These are phyloP conservation scores for Drosophila orosa DNA, from an alignment of 1,140 invertebrate species.

Conservation along the genomic window DNA sequence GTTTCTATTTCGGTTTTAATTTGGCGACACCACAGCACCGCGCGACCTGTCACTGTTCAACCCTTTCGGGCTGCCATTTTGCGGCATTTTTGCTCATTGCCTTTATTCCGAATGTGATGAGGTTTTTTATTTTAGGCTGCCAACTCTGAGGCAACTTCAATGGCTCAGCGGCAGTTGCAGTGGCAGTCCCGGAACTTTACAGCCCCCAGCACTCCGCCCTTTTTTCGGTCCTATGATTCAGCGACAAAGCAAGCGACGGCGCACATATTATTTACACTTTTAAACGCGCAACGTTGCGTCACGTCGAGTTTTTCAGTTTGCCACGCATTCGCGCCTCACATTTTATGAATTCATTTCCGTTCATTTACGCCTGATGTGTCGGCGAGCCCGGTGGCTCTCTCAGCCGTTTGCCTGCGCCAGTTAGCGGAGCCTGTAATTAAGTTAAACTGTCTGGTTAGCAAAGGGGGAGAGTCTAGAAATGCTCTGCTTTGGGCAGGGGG, in stretches of 20 bases:
- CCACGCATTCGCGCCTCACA: slow-evolving; percentile 65
- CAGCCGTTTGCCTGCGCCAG: slow-evolving; percentile 32
- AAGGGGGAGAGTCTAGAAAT: background rate
- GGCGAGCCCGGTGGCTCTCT: slow-evolving; percentile 19
- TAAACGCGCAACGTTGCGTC: slow-evolving; percentile 77
- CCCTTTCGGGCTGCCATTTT: slow-evolving; percentile 27
- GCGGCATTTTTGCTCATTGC: slow-evolving; percentile 61
- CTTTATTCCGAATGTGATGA: slow-evolving; percentile 47
- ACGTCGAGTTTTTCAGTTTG: slow-evolving; percentile 68
- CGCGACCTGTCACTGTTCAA: background rate
- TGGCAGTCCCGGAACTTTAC: slow-evolving; percentile 21
- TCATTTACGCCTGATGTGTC: slow-evolving; percentile 78
- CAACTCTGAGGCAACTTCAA: slow-evolving; percentile 49
- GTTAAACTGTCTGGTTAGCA: slow-evolving; percentile 66
- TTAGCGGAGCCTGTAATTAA: slow-evolving; percentile 72
- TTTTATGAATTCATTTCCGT: slow-evolving; percentile 82
- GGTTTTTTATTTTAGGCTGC: slow-evolving; percentile 43
- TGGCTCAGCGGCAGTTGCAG: slow-evolving; percentile 32
- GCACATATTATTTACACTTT: slow-evolving; percentile 80
- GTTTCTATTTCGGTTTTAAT: slow-evolving; percentile 65
- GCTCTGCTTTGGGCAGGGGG: background rate
- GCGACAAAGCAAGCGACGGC: slow-evolving; percentile 57
- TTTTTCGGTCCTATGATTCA: background rate
- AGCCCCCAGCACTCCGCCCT: slow-evolving; percentile 1
- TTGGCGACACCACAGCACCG: slow-evolving; percentile 46